phyloP scores from a whole-genome alignment of 2,797 vertebrate species.

The Lagocephalus sceleratus region DNA sequence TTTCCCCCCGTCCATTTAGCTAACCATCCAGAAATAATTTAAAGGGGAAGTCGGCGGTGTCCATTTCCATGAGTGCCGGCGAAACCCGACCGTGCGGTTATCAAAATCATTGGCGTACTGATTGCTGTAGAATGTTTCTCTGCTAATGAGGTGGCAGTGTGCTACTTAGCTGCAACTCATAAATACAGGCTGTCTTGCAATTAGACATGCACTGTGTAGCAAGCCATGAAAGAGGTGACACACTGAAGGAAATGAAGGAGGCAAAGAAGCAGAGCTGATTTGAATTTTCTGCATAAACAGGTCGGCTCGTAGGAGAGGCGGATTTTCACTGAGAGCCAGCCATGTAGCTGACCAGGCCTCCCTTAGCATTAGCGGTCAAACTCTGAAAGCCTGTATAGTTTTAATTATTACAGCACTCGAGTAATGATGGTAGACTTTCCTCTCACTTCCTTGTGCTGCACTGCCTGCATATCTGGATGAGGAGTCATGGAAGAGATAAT shows the following conservation, averaged over 20 bases:
- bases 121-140: constrained; percentile 50
- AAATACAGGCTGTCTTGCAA: constrained; percentile 52
- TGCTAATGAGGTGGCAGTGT: constrained; percentile 63
- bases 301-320: constrained; percentile 43
- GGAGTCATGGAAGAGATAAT: constrained; percentile 8
- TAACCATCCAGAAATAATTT: constrained; percentile 50
- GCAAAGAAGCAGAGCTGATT: constrained; percentile 49
- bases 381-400: constrained; percentile 42
- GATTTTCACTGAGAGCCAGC: constrained; percentile 40
- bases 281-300: constrained; percentile 59
- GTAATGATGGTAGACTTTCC: constrained; percentile 28
- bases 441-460: constrained; percentile 16
- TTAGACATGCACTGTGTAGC: constrained; percentile 44
- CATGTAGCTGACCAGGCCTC: constrained; percentile 42
- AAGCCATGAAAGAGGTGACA: constrained; percentile 46
- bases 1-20: constrained; percentile 50
- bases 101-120: constrained; percentile 51
- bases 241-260: constrained; percentile 43
- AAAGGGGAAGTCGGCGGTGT: constrained; percentile 45
- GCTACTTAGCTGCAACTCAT: constrained; percentile 50
- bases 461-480: constrained; percentile 15
- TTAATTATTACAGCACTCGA: constrained; percentile 44
- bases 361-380: constrained; percentile 47
- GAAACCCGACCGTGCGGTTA: constrained; percentile 22
- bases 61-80: constrained; percentile 35